Percentiles rank a stretch among this genome's conserved stretches.
Evolutionary conservation across 2,797 vertebrate genomes (phyloP).

Genomic region (Salarias fasciatus): DNA sequence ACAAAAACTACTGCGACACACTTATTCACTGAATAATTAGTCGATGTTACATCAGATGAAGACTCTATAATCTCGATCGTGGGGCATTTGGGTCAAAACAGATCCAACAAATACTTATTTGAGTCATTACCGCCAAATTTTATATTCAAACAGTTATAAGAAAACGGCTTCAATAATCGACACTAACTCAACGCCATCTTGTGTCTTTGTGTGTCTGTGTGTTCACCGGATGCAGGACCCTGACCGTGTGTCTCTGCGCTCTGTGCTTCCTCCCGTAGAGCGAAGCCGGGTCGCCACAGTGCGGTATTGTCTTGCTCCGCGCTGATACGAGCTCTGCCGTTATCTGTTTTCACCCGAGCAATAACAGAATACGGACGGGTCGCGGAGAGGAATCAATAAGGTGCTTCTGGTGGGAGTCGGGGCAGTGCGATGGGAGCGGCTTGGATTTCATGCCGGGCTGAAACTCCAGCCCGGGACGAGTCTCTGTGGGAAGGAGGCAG

Average conservation of each 20-base stretch:
- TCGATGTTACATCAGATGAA: too few species aligned
- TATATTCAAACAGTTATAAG: too few species aligned
- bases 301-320: conserved; percentile 39
- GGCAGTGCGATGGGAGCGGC: conserved; percentile 53
- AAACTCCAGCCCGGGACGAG: conserved; percentile 61
- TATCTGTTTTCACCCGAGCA: conserved; percentile 61
- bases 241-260: too few species aligned
- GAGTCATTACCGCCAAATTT: too few species aligned
- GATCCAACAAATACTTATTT: too few species aligned
- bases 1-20: conserved; percentile 2
- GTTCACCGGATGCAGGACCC: too few species aligned
- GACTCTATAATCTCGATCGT: too few species aligned
- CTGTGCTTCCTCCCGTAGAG: too few species aligned
- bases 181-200: conserved; percentile 59
- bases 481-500: conserved; percentile 59
- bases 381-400: conserved; percentile 70
- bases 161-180: conserved; percentile 52
- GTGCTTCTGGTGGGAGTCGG: conserved; percentile 60
- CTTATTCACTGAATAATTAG: too few species aligned
- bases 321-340: conserved; percentile 51
- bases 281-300: too few species aligned
- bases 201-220: conserved; percentile 70
- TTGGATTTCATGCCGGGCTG: conserved; percentile 67
- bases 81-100: too few species aligned
- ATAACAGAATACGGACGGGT: conserved; percentile 57